A percentile compares a stretch with the other conserved stretches of the same genome.
These are phyloP conservation scores for Simalia tracyae DNA, from an alignment of 2,797 vertebrate genomes.

Conservation along the genomic window DNA sequence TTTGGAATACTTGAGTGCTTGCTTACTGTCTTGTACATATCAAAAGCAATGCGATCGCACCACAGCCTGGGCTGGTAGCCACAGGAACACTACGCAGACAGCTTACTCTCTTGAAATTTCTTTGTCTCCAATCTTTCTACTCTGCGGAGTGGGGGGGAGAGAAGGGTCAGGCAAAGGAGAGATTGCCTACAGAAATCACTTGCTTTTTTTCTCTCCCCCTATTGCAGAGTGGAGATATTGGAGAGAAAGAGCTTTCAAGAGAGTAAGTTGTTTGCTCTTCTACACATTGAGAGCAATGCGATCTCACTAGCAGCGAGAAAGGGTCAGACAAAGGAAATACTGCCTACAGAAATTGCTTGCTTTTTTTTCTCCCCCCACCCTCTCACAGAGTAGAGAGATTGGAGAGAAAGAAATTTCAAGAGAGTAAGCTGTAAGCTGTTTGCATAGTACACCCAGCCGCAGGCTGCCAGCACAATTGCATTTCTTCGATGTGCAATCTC, in stretches of 20 bases:
- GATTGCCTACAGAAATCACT: neutral
- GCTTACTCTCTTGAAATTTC: neutral
- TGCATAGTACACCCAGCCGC: neutral
- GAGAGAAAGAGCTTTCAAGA: neutral
- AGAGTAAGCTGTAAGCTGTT: neutral
- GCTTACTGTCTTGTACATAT: neutral
- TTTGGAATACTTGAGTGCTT: neutral
- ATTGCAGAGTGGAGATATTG: neutral
- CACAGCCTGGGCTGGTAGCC: neutral
- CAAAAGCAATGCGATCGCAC: neutral
- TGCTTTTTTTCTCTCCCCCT: neutral
- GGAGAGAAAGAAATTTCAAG: neutral
- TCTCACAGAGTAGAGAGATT: neutral
- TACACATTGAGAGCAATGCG: neutral
- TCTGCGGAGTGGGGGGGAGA: too few species aligned
- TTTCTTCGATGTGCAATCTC: neutral
- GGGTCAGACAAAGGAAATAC: neutral
- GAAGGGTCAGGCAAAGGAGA: neutral
- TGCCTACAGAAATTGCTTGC: neutral
- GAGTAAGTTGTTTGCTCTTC: neutral
- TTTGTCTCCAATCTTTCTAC: neutral
- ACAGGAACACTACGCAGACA: neutral
- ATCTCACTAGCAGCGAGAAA: neutral
- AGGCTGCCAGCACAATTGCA: neutral
- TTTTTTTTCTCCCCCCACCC: neutral